These are phyloP conservation scores for Lithobates sylvaticus DNA, from an alignment of 2,797 vertebrate species.

Conservation along the genomic window DNA sequence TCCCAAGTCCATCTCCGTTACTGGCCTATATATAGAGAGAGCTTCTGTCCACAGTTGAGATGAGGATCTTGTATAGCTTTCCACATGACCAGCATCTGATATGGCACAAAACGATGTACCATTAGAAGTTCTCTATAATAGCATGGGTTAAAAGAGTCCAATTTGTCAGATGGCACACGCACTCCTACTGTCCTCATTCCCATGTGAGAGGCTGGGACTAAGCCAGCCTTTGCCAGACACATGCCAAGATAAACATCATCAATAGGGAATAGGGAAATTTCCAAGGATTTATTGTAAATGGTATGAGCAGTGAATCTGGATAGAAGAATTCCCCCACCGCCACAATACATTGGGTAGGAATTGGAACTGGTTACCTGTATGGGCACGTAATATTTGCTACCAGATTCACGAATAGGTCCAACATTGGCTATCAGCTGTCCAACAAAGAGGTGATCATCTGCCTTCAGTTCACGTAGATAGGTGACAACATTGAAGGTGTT, in stretches of 20 bases:
- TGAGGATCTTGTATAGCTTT: constrained; percentile 70
- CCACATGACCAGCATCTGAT: constrained; percentile 82
- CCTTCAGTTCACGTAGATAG: constrained; percentile 71
- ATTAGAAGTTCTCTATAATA: constrained; percentile 81
- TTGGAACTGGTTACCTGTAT: constrained; percentile 72
- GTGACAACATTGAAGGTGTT: constrained; percentile 81
- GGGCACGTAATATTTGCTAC: constrained; percentile 86
- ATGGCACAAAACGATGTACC: constrained; percentile 82
- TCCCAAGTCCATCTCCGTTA: constrained; percentile 1
- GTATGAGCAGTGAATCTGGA: constrained; percentile 77
- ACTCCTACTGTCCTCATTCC: constrained; percentile 78
- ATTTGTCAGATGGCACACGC: constrained; percentile 61
- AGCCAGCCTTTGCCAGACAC: constrained; percentile 79
- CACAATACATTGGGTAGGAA: constrained; percentile 79
- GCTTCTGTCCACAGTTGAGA: constrained; percentile 54
- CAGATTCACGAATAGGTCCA: constrained; percentile 72
- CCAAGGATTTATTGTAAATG: constrained; percentile 72
- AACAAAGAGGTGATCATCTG: constrained; percentile 76
- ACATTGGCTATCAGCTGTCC: constrained; percentile 77
- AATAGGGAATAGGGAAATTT: constrained; percentile 78
- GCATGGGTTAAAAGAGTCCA: constrained; percentile 78
- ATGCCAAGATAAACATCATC: constrained; percentile 89
- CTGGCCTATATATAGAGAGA: neutral
- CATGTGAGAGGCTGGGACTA: constrained; percentile 76
- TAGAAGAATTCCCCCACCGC: constrained; percentile 82